Evolutionary conservation across 1,140 invertebrate species (phyloP), one percentile per base, ranked within the genome.

Genomic region (Gryon sp.): DNA sequence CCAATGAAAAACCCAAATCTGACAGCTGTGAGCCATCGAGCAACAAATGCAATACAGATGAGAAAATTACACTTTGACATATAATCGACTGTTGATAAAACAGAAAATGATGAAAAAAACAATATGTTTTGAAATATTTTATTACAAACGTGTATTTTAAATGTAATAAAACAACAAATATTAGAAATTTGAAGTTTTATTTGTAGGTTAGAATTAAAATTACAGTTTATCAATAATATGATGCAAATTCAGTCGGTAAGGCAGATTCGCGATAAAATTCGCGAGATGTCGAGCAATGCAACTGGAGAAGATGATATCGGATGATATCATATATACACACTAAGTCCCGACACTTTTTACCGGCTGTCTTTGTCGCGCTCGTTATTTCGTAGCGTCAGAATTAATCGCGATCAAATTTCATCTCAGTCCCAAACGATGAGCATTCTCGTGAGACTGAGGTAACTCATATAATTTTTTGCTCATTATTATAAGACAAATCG

Each of bases 401-500:
- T 41, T 4, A 8, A n/a, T 36, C 38, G 53, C 28, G 36, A 53
- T 66, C 52, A 34, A 50, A 59, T 52, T 60, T 43, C 52, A 66
- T 74, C 53, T 66, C 60, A 66, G 36, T 55, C 43, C 45, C 15
- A 52, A 65, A 74, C 52, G 38, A 66, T 60, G 60, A 15, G 43
- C 20, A 14, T 22, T 18, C 36, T 52, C 52, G 60, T 34, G 46
- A 50, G 52, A 66, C 60, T 66, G 70, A 74, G 70, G 60, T 66
- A 66, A 66, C 41, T 11, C 12, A 15, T 62, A 19, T n/a, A 4
- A 24, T 48, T 26, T 40, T 46, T 63, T 30, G 1, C 43, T 63
- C 18, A 52, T 52, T 70, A 43, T n/a, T n/a, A n/a, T n/a, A n/a
- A n/a, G n/a, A 28, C 2, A 9, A 7, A 7, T 28, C 26, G n/a